Conservation (phyloP, 2,113 vertebrate species). For the Cochlearius cochlearius region DNA sequence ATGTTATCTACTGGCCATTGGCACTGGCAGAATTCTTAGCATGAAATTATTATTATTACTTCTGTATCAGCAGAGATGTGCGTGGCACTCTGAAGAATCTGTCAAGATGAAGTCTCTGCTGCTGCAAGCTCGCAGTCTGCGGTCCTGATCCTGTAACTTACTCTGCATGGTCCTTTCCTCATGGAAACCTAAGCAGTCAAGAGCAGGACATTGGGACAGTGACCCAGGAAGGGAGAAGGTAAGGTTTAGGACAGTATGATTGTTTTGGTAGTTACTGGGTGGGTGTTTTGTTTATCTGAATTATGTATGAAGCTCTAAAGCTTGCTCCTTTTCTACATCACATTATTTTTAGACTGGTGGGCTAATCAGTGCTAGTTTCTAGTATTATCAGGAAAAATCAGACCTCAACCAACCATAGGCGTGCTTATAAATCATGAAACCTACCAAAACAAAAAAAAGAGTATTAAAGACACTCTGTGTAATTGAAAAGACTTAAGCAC, state of each 20-base stretch:
- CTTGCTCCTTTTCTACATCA: neutral
- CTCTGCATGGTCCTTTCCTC: conserved; percentile 25
- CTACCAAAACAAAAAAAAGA: neutral
- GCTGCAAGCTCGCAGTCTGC: neutral
- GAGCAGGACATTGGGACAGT: conserved; percentile 22
- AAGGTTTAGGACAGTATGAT: conserved; percentile 21
- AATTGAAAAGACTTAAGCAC: neutral
- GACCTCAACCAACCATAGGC: neutral
- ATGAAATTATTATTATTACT: conserved; percentile 55
- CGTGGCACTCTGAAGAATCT: conserved; percentile 45
- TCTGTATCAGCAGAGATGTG: conserved; percentile 54
- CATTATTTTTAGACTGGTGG: neutral
- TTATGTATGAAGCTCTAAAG: neutral
- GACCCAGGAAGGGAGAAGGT: conserved; percentile 30
- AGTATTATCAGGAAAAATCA: neutral
- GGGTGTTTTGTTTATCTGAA: neutral
- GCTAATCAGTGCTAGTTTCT: neutral
- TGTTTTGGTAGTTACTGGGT: neutral
- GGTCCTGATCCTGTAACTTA: conserved; percentile 1
- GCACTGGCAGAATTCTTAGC: conserved; percentile 40
- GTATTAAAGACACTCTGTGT: neutral
- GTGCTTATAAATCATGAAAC: neutral
- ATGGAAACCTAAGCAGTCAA: conserved; percentile 36
- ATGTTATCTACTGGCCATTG: conserved; percentile 1
- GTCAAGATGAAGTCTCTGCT: conserved; percentile 33